A percentile compares a stretch with the other conserved stretches of the same genome.
These are phyloP conservation scores for Ctenopoma kingsleyae DNA, from an alignment of 2,797 vertebrate species.

Conservation along the genomic window DNA sequence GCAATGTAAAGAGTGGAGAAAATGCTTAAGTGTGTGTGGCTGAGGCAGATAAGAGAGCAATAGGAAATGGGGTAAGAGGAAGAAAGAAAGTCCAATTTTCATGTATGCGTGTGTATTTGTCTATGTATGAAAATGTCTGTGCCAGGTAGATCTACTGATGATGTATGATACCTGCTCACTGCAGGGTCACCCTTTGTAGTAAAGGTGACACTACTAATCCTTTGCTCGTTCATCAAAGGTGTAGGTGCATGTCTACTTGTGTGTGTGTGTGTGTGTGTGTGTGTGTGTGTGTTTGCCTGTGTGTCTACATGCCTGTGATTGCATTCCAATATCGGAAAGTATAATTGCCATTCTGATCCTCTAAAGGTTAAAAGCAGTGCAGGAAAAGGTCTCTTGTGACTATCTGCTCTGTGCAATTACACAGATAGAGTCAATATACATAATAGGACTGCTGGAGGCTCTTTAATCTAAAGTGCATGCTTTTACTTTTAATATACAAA, in stretches of 20 bases:
- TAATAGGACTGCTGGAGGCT: constrained; percentile 46
- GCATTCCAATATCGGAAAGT: constrained; percentile 34
- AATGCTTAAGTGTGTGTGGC: constrained; percentile 26
- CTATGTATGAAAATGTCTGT: not conserved
- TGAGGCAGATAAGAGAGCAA: constrained; percentile 47
- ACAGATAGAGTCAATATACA: constrained; percentile 56
- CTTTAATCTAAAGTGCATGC: constrained; percentile 42
- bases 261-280: constrained; percentile 32
- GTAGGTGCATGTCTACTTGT: constrained; percentile 13
- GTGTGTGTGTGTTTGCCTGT: constrained; percentile 32
- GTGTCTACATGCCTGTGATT: constrained; percentile 34
- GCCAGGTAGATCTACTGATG: constrained; percentile 58
- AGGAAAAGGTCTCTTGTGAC: constrained; percentile 38
- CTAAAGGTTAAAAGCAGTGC: constrained; percentile 44
- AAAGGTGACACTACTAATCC: constrained; percentile 52
- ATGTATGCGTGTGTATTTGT: constrained; percentile 22
- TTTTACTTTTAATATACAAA: constrained; percentile 36
- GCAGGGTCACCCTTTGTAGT: constrained; percentile 53
- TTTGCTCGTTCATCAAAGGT: constrained; percentile 63
- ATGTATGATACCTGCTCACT: constrained; percentile 62
- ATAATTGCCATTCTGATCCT: constrained; percentile 49
- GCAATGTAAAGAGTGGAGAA: constrained; percentile 27
- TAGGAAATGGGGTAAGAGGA: constrained; percentile 11
- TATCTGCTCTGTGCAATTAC: constrained; percentile 59
- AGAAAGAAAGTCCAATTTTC: constrained; percentile 34